Evolutionary conservation across 2,113 vertebrate genomes (phyloP).

Genomic region (Balaeniceps rex): DNA sequence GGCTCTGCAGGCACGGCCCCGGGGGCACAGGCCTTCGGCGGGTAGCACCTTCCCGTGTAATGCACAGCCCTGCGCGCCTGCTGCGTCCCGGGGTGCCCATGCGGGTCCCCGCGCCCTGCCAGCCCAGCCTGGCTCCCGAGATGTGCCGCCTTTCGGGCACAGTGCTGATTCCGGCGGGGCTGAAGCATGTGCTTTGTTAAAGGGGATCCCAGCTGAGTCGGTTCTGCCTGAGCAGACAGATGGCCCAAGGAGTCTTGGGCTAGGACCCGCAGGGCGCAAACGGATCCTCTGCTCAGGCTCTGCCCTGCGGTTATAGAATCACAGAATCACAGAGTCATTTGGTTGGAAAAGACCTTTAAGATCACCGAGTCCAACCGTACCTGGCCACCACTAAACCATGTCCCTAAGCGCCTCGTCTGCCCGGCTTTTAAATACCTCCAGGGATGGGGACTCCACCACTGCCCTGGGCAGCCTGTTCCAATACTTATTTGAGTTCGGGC

Average conservation of each 20-base stretch:
- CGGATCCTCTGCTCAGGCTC: not conserved
- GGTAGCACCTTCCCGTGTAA: not conserved
- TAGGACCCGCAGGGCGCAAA: not conserved
- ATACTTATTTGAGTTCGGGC: not conserved
- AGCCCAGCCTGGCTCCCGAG: not conserved
- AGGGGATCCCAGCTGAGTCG: rapidly evolving
- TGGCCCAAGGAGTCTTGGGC: not conserved
- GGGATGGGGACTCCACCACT: too few species aligned
- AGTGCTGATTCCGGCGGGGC: rapidly evolving
- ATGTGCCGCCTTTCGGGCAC: rapidly evolving
- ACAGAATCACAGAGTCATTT: too few species aligned
- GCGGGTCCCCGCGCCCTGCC: not conserved
- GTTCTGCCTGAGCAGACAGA: not conserved
- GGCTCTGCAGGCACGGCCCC: not conserved
- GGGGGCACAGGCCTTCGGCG: rapidly evolving
- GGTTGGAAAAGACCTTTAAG: too few species aligned
- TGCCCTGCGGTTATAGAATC: not conserved
- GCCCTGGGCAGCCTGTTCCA: too few species aligned
- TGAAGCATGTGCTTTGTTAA: not conserved
- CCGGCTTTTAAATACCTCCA: too few species aligned
- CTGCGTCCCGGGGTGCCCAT: too few species aligned
- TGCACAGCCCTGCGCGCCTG: not conserved
- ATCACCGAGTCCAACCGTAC: too few species aligned
- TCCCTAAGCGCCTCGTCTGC: too few species aligned
- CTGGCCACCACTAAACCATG: too few species aligned